Base-by-base conservation (phyloP, 2,113 vertebrate species). In the Silurus asotus region DNA sequence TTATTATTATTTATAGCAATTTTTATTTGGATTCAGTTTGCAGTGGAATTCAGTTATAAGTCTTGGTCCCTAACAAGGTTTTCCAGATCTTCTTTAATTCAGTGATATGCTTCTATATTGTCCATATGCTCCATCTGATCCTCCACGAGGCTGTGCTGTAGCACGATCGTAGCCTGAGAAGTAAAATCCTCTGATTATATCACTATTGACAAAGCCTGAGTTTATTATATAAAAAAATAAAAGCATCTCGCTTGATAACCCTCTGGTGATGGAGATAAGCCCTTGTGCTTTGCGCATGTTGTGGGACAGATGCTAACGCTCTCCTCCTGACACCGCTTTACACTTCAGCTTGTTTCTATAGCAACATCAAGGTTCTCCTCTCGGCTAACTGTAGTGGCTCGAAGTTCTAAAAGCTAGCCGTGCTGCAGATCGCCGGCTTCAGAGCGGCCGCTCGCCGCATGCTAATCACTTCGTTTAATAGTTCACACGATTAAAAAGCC, bases 281-380 rank as follows among this genome's bases (percentile, higher is more conserved):
- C 14, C 77, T 58, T 20, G n/a, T 53, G 74, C 15, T 79, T 61
- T 23, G 59, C 67, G 75, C 45, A 20, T 78, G 58, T 37, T 55
- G 62, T 51, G 8, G 67, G 59, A 20, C 74, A 70, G 61, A 88
- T 85, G 87, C 79, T 88, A 77, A 85, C 25, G 51, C 49, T 75
- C 56, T n/a, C 65, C 76, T 81, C 78, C 61, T 77, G 88, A 87
- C 79, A 81, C 82, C 20, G 65, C 37, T 56, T 28, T 45, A 82
- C 70, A 61, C 58, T 58, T 77, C 75, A 78, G 80, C 88, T 75
- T 79, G 86, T 92, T 92, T 88, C 87, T 87, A 89, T 89, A 78
- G 88, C 78, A 88, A 90, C 88, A 51, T 28, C 55, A 28, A 81
- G 61, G 64, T 62, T 70, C 48, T 87, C 61, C 15, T 37, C 83